Conservation (phyloP, 2,113 vertebrate species). For the Forbesichthys agassizii region DNA sequence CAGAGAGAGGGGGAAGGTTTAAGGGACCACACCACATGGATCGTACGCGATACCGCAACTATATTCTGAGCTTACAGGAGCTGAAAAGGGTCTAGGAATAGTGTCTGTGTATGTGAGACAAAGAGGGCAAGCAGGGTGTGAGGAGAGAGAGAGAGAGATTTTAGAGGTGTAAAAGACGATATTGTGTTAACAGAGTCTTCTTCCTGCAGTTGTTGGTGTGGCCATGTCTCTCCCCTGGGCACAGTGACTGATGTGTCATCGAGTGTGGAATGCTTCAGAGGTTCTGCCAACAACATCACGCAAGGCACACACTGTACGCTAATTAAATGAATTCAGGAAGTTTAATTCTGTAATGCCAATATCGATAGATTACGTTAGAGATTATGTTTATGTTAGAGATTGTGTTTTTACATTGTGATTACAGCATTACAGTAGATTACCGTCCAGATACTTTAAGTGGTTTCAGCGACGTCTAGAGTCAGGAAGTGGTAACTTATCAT, state of each 20-base stretch:
- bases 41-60: conserved; percentile 35
- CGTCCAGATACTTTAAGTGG: too few relatives aligned
- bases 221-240: not conserved
- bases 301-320: too few relatives aligned
- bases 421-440: too few relatives aligned
- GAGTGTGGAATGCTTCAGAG: too few relatives aligned
- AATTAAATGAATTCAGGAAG: too few relatives aligned
- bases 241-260: not conserved
- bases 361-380: too few relatives aligned
- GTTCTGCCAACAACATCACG: too few relatives aligned
- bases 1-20: not conserved
- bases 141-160: not conserved
- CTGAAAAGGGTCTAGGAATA: conserved; percentile 12
- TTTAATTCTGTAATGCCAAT: too few relatives aligned
- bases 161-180: conserved; percentile 11
- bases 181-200: not conserved
- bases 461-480: too few relatives aligned
- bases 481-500: too few relatives aligned
- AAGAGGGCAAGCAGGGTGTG: not conserved
- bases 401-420: too few relatives aligned
- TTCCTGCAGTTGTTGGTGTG: conserved; percentile 21
- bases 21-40: conserved; percentile 24
- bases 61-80: conserved; percentile 23
- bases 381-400: too few relatives aligned
- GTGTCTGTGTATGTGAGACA: not conserved